Percentiles rank a stretch among this genome's conserved stretches.
Conservation (phyloP, 2,797 vertebrate genomes). For the Valencia hispanica region DNA sequence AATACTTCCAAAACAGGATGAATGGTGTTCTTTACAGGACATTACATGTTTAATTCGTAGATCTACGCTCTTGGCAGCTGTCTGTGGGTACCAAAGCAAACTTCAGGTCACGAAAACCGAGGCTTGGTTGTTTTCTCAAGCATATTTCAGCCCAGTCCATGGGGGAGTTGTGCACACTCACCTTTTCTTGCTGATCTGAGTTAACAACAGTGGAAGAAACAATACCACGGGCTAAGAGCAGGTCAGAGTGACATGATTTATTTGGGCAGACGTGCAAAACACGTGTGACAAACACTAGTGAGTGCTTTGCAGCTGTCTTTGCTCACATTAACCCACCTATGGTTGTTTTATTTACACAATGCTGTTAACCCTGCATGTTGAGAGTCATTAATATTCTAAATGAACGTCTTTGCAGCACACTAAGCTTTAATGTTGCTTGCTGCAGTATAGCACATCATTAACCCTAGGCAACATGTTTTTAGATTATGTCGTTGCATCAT, state of each 20-base stretch:
- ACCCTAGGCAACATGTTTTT: slow-evolving; percentile 16
- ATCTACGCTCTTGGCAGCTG: not conserved
- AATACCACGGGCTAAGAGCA: not conserved
- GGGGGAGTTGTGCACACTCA: not conserved
- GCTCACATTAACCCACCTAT: slow-evolving; percentile 4
- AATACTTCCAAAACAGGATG: not conserved
- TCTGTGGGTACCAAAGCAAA: not conserved
- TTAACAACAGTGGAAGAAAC: slow-evolving; percentile 10
- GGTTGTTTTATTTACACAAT: slow-evolving; percentile 8
- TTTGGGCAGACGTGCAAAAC: not conserved
- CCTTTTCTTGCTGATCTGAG: not conserved
- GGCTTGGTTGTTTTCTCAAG: not conserved
- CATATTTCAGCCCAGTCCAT: slow-evolving; percentile 7
- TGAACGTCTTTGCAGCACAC: slow-evolving; percentile 13
- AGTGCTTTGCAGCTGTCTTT: not conserved
- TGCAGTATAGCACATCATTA: slow-evolving; percentile 30
- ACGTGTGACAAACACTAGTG: not conserved
- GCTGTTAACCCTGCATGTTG: not conserved
- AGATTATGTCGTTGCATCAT: slow-evolving; percentile 22
- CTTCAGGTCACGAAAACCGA: slow-evolving; percentile 27
- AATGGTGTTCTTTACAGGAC: not conserved
- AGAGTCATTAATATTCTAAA: slow-evolving; percentile 24
- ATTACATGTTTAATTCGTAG: not conserved
- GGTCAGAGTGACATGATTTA: slow-evolving; percentile 29
- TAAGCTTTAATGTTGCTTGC: slow-evolving; percentile 18